A percentile compares a stretch with the other conserved stretches of the same genome.
Conservation (phyloP, 2,888 invertebrate genomes). For the Cryptocheilus praepositus region DNA sequence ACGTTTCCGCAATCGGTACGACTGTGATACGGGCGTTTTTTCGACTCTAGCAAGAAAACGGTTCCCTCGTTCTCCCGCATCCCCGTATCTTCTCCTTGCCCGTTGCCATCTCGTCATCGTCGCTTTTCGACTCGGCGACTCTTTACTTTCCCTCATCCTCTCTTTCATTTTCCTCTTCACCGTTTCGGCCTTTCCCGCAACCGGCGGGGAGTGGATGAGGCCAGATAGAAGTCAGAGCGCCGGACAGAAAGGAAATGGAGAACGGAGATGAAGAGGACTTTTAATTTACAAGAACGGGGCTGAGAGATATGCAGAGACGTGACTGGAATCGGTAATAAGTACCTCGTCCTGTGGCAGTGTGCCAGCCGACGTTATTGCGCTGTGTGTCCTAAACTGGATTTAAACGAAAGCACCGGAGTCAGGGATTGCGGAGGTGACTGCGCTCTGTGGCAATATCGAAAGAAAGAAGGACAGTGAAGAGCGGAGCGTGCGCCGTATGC, state of each 20-base stretch:
- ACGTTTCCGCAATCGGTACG: slow-evolving; percentile 9
- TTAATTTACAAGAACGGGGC: slow-evolving; percentile 45
- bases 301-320: slow-evolving; percentile 45
- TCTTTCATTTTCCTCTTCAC: not conserved
- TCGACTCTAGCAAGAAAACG: slow-evolving; percentile 7
- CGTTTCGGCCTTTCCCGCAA: not conserved
- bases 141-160: not conserved
- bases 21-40: slow-evolving; percentile 10
- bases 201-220: slow-evolving; percentile 2
- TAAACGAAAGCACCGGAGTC: slow-evolving; percentile 36
- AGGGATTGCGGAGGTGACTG: slow-evolving; percentile 20
- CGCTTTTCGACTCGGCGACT: not conserved
- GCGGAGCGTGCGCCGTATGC: not conserved
- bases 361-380: slow-evolving; percentile 51
- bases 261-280: slow-evolving; percentile 31
- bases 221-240: not conserved
- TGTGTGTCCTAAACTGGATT: slow-evolving; percentile 42
- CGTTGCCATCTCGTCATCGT: not conserved
- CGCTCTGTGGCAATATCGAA: not conserved
- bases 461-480: not conserved
- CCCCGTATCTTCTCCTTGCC: not conserved
- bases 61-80: not conserved
- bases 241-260: not conserved
- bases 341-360: slow-evolving; percentile 40
- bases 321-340: slow-evolving; percentile 52